Percentiles rank a stretch among this genome's conserved stretches.
phyloP scores from a whole-genome alignment of 2,888 invertebrate species.

The Cataglyphis rosenhaueri region DNA sequence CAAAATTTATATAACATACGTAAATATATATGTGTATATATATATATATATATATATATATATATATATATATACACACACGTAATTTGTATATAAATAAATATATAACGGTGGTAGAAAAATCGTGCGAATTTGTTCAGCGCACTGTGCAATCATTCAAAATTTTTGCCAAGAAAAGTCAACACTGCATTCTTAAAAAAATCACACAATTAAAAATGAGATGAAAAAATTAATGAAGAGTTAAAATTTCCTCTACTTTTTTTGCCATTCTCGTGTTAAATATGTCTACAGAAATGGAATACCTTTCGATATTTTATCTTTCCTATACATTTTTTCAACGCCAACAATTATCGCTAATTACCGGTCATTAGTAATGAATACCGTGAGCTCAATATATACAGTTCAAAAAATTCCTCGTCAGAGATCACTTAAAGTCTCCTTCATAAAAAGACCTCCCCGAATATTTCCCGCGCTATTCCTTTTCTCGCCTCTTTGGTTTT shows the following conservation, averaged over 20 bases:
- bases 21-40: too few relatives aligned
- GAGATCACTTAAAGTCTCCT: conserved; percentile 28
- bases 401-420: neutral
- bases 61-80: too few relatives aligned
- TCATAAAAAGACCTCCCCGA: conserved; percentile 34
- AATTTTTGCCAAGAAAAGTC: neutral
- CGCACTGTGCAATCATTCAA: neutral
- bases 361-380: neutral
- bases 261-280: too few relatives aligned
- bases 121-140: too few relatives aligned
- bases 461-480: conserved; percentile 36
- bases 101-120: too few relatives aligned
- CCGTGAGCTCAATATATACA: neutral
- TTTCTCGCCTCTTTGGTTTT: neutral
- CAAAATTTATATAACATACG: too few relatives aligned
- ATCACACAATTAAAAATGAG: neutral
- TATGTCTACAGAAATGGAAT: neutral
- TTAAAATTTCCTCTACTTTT: too few relatives aligned
- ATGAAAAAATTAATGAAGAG: neutral
- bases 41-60: too few relatives aligned
- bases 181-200: neutral
- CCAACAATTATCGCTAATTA: neutral
- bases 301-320: neutral
- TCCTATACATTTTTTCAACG: neutral
- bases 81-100: too few relatives aligned